phyloP scores from a whole-genome alignment of 2,888 invertebrate genomes.

The Argyresthia goedartella region DNA sequence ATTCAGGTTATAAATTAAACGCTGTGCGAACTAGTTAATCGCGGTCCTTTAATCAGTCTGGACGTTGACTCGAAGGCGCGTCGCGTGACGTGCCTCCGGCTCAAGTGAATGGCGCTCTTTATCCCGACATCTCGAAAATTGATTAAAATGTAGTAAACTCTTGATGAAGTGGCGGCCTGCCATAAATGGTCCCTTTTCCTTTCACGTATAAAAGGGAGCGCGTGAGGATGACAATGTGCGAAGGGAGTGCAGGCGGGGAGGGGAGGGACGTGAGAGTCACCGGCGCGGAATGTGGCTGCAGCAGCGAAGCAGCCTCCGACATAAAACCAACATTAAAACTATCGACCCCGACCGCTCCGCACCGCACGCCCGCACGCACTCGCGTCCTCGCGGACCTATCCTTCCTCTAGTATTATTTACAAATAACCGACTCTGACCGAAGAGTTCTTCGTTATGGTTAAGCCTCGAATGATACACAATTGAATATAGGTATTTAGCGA shows the following conservation, averaged over 20 bases:
- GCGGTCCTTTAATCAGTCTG: slow-evolving; percentile 63
- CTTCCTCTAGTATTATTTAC: background rate
- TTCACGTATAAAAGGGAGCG: slow-evolving; percentile 6
- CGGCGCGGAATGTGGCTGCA: slow-evolving; percentile 53
- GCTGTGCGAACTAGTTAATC: slow-evolving; percentile 50
- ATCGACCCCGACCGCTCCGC: background rate
- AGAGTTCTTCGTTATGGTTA: slow-evolving; percentile 62
- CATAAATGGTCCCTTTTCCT: slow-evolving; percentile 17
- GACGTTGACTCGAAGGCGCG: slow-evolving; percentile 49
- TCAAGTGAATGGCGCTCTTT: slow-evolving; percentile 31
- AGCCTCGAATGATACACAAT: slow-evolving; percentile 66
- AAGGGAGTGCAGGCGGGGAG: background rate
- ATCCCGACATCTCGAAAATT: slow-evolving; percentile 22
- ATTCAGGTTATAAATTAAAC: slow-evolving; percentile 65
- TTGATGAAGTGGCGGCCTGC: slow-evolving; percentile 18
- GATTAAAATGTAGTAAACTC: slow-evolving; percentile 23
- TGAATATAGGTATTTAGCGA: slow-evolving; percentile 70
- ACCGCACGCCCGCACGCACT: background rate
- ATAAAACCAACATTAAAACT: slow-evolving; percentile 7
- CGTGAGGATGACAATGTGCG: slow-evolving; percentile 7
- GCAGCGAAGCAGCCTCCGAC: slow-evolving; percentile 24
- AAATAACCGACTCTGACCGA: slow-evolving; percentile 17
- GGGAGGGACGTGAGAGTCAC: slow-evolving; percentile 31
- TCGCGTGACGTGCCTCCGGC: slow-evolving; percentile 10
- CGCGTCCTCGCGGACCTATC: background rate